Evolutionary conservation across 2,888 invertebrate species (phyloP), one percentile per base, ranked within the genome.

Genomic region (Apotomis betuletana): DNA sequence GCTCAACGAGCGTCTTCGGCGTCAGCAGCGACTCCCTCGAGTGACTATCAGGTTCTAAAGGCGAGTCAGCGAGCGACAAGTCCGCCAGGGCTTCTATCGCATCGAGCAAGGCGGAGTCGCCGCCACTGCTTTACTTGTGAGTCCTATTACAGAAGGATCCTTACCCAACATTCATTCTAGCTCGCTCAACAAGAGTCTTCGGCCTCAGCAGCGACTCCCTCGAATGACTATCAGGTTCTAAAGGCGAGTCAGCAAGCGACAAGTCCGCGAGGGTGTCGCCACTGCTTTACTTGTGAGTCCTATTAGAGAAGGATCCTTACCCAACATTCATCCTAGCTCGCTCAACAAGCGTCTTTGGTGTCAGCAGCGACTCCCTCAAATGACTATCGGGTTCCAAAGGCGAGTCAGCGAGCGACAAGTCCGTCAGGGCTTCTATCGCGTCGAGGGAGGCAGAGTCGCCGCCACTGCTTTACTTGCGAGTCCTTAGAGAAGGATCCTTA

Each of bases 261-360:
- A 95, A 93, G 69, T 96, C 95, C 0, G 95, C 90, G 46, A 95
- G 94, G 1, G 96, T 95, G 84, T 96, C 96, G 71, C 92, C 93
- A 52, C 92, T 92, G 77, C 92, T 92, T 15, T 15, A 15, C 15
- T 15, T 15, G 15, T 15, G 15, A 15, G 15, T 15, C 15, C 15
- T 15, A 15, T 15, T 0, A 15, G 0, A 15, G 15, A 49, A 67
- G 15, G 8, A 58, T 59, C 93, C 95, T 94, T 85, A 96, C 95
- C 97, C 97, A 67, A 98, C 97, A 91, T 98, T 99, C 95, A 99
- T 96, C 74, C 99, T 95, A 0, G 99, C 99, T 77, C 97, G 96
- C 88, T 99, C 98, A 75, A 97, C 94, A 58, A 98, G 94, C 57
- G 97, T 96, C 84, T 97, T 98, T 15, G 99, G 99, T 74, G 97